Base-by-base conservation (phyloP, 2,888 invertebrate species). In the Gari tellinella region DNA sequence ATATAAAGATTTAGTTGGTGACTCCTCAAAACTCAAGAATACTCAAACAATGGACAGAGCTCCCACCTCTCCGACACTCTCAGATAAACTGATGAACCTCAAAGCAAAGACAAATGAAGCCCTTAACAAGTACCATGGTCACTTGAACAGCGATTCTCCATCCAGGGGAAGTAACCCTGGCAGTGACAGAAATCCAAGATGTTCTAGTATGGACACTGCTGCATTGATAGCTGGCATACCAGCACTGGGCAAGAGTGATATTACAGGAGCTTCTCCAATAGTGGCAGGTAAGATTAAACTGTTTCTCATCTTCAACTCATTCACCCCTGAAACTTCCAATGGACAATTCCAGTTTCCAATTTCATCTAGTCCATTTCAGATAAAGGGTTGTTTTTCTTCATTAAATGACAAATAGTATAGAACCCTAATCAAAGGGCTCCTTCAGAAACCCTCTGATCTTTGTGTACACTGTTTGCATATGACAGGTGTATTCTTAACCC, bases 261-360 rank as follows among this genome's bases (percentile, higher is more conserved):
- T 86, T 19, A 79, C 81, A 17, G 85, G 85, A 31, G 85, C 86
- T 15, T 86, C 85, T 46, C 80, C 85, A 10, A 84, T 83, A 5
- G 61, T 64, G 41, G 61, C 65, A 58, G 72, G 78, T 74, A 56
- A 14, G 8, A 10, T 10, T 19, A 55, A n/a, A n/a, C n/a, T n/a
- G n/a, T n/a, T n/a, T n/a, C n/a, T n/a, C n/a, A n/a, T n/a, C n/a
- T n/a, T n/a, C n/a, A n/a, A n/a, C n/a, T n/a, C n/a, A n/a, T n/a
- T n/a, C n/a, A n/a, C n/a, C n/a, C n/a, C n/a, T n/a, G n/a, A n/a
- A n/a, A n/a, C n/a, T n/a, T n/a, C n/a, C n/a, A n/a, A n/a, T n/a
- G n/a, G n/a, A n/a, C n/a, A n/a, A n/a, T n/a, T n/a, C n/a, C n/a
- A n/a, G n/a, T n/a, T n/a, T n/a, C n/a, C n/a, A n/a, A n/a, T n/a